Evolutionary conservation across 2,113 vertebrate species (phyloP).

Genomic region (Xiphophorus maculatus): DNA sequence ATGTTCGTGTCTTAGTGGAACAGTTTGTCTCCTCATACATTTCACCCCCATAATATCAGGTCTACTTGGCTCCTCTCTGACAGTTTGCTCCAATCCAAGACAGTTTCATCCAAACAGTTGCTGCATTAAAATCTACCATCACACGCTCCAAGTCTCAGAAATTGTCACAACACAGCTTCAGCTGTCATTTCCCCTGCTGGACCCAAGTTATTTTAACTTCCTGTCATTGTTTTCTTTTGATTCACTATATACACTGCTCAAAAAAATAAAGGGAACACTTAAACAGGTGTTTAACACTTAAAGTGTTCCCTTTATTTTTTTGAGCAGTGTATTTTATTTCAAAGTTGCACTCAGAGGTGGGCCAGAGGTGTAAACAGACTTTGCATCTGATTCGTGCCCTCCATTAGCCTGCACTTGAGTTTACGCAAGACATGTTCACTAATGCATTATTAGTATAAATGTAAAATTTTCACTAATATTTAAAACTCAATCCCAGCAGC

Average conservation of each 20-base stretch:
- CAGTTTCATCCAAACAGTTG: slow-evolving; percentile 46
- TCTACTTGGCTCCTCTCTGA: slow-evolving; percentile 42
- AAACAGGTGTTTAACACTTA: too few relatives aligned
- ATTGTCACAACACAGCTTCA: slow-evolving; percentile 39
- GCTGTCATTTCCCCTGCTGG: slow-evolving; percentile 24
- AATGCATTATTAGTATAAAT: too few relatives aligned
- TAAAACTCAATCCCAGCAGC: too few relatives aligned
- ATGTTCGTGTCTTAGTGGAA: not conserved
- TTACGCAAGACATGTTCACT: too few relatives aligned
- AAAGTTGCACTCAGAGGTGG: too few relatives aligned
- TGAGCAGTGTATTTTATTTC: too few relatives aligned
- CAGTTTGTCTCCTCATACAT: slow-evolving; percentile 20
- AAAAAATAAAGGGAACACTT: too few relatives aligned
- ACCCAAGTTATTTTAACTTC: slow-evolving; percentile 3
- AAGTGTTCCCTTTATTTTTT: too few relatives aligned
- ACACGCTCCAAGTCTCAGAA: slow-evolving; percentile 42
- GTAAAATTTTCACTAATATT: too few relatives aligned
- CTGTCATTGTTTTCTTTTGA: not conserved
- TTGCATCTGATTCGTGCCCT: too few relatives aligned
- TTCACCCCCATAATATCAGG: slow-evolving; percentile 46
- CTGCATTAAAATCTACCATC: slow-evolving; percentile 59
- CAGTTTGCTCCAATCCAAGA: slow-evolving; percentile 65
- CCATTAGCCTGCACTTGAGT: too few relatives aligned
- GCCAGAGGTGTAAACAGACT: too few relatives aligned
- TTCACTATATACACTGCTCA: not conserved